Evolutionary conservation across 2,113 vertebrate species (phyloP).

Genomic region (Suncus etruscus): DNA sequence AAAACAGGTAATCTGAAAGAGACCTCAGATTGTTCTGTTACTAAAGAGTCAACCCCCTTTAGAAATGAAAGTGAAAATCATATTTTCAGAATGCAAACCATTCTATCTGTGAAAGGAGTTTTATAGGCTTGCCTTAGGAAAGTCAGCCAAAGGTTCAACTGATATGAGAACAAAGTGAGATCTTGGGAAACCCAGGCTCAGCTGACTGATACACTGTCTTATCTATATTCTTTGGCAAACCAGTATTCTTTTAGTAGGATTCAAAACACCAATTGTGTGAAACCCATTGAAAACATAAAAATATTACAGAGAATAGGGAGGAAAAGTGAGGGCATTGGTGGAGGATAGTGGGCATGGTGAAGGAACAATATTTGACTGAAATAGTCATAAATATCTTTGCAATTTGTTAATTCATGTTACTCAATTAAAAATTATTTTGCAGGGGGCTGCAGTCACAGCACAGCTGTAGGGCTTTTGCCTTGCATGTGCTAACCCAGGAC

Average conservation of each 20-base stretch:
- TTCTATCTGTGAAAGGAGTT: slow-evolving; percentile 40
- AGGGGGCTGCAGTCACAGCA: no score
- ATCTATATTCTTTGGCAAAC: background rate
- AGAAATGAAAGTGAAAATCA: slow-evolving; percentile 64
- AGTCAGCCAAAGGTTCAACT: slow-evolving; percentile 25
- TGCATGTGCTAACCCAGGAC: no score
- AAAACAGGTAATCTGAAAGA: slow-evolving; percentile 36
- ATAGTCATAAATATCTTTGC: no score
- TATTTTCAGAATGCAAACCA: slow-evolving; percentile 64
- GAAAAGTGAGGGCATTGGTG: no score
- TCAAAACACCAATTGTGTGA: background rate
- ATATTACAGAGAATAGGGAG: background rate
- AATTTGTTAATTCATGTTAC: no score
- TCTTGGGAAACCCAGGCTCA: background rate
- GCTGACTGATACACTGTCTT: background rate
- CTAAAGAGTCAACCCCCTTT: slow-evolving; percentile 24
- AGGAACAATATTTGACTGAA: no score
- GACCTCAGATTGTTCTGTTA: background rate
- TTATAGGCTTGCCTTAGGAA: slow-evolving; percentile 27
- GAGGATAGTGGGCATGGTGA: no score
- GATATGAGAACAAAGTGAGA: background rate
- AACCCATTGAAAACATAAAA: background rate
- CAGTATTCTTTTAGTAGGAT: background rate
- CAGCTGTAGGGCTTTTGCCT: no score
- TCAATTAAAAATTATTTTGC: no score